A percentile compares a stretch with the other conserved stretches of the same genome.
Evolutionary conservation across 2,888 invertebrate species (phyloP).

Genomic region (Heteromurus nitidus): DNA sequence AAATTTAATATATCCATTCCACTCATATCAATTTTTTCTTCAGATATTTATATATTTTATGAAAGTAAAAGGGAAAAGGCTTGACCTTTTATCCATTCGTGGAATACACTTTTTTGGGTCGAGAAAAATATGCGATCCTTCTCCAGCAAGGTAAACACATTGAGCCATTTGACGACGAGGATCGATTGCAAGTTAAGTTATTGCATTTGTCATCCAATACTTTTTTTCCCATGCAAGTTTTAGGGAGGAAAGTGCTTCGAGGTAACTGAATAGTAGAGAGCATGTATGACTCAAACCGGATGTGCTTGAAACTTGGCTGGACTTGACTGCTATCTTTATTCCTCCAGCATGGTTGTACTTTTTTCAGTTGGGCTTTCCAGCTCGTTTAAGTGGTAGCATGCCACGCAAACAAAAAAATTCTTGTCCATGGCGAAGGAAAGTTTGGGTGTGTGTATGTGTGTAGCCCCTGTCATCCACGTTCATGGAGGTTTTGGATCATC

Average conservation of each 20-base stretch:
- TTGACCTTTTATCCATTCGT: neutral
- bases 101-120: neutral
- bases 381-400: too few species aligned
- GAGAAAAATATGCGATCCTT: too few species aligned
- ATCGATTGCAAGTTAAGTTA: constrained; percentile 34
- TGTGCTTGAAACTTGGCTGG: neutral
- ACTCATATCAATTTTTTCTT: too few species aligned
- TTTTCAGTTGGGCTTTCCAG: too few species aligned
- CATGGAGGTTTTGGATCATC: neutral
- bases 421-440: too few species aligned
- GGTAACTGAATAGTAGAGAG: too few species aligned
- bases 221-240: neutral
- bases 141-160: too few species aligned
- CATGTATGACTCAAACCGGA: neutral
- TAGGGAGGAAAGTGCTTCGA: too few species aligned
- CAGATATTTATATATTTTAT: too few species aligned
- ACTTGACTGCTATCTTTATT: neutral
- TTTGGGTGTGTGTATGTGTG: neutral
- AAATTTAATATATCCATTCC: too few species aligned
- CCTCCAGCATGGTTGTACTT: neutral
- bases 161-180: constrained; percentile 19
- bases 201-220: constrained; percentile 39
- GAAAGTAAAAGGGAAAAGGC: too few species aligned
- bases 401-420: neutral
- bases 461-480: neutral